phyloP scores from a whole-genome alignment of 2,797 vertebrate species.

The Pseudomugil tenellus region DNA sequence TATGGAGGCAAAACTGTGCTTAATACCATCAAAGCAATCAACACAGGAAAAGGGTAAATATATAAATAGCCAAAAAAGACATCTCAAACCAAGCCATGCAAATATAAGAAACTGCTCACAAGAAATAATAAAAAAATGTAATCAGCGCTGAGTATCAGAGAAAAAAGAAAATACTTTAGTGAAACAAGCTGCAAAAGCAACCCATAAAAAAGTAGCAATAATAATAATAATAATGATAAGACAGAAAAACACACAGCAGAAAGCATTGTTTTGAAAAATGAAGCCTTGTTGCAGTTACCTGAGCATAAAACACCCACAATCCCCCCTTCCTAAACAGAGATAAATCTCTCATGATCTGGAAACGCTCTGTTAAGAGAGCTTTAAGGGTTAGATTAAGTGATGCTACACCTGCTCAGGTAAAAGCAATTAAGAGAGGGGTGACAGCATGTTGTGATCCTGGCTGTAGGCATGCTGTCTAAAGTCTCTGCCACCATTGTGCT shows the following conservation, averaged over 20 bases:
- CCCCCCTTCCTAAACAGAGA: neutral
- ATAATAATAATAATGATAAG: constrained; percentile 61
- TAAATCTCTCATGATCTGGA: neutral
- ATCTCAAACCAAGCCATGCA: constrained; percentile 84
- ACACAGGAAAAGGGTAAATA: constrained; percentile 74
- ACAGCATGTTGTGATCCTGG: constrained; percentile 84
- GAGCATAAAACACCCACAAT: constrained; percentile 23
- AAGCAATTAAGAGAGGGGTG: constrained; percentile 83
- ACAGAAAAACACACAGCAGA: constrained; percentile 70
- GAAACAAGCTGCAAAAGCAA: constrained; percentile 61
- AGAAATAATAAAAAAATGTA: constrained; percentile 68
- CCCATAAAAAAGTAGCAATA: constrained; percentile 68
- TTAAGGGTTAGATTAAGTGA: constrained; percentile 3
- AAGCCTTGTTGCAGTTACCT: constrained; percentile 85
- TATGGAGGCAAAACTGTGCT: constrained; percentile 81
- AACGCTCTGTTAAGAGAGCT: constrained; percentile 1
- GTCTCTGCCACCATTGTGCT: constrained; percentile 95
- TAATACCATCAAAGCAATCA: constrained; percentile 84
- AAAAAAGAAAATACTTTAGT: constrained; percentile 47
- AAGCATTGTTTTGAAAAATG: constrained; percentile 79
- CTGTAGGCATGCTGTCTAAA: constrained; percentile 87
- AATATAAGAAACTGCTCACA: constrained; percentile 78
- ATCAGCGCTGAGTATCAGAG: constrained; percentile 54
- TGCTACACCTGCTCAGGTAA: constrained; percentile 73
- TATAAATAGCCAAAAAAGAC: constrained; percentile 63